These are phyloP conservation scores for Spialia ferax DNA, from an alignment of 2,888 invertebrate genomes.

Conservation along the genomic window DNA sequence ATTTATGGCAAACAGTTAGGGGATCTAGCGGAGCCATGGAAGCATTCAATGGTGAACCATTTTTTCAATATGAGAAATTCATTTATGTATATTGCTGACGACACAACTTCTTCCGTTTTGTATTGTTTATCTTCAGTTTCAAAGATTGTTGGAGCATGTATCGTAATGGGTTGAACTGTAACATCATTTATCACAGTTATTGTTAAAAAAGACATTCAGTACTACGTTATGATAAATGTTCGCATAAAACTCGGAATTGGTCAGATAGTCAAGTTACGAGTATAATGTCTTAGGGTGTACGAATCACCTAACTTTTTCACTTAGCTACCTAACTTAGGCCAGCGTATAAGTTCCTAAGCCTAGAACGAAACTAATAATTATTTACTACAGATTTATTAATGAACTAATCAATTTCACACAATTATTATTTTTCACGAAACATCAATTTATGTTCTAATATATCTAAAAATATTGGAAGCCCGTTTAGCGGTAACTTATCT, in stretches of 20 bases:
- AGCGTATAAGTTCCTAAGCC: too few relatives aligned
- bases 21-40: conserved; percentile 26
- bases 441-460: not conserved
- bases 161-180: conserved; percentile 15
- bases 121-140: conserved; percentile 30
- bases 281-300: not conserved
- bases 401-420: too few relatives aligned
- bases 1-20: conserved; percentile 39
- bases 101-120: conserved; percentile 27
- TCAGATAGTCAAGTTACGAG: not conserved
- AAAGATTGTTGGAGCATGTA: conserved; percentile 22
- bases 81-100: conserved; percentile 30
- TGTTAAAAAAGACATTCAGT: not conserved
- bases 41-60: conserved; percentile 37
- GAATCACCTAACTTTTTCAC: too few relatives aligned
- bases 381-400: too few relatives aligned
- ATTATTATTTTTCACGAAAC: too few relatives aligned
- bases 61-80: conserved; percentile 40
- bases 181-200: not conserved
- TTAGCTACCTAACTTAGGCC: too few relatives aligned
- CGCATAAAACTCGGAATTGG: not conserved
- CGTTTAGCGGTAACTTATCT: not conserved
- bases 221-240: not conserved
- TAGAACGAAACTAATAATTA: too few relatives aligned
- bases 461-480: not conserved